These are phyloP conservation scores for Pogonomyrmex californicus DNA, from an alignment of 1,140 invertebrate species.

Conservation along the genomic window DNA sequence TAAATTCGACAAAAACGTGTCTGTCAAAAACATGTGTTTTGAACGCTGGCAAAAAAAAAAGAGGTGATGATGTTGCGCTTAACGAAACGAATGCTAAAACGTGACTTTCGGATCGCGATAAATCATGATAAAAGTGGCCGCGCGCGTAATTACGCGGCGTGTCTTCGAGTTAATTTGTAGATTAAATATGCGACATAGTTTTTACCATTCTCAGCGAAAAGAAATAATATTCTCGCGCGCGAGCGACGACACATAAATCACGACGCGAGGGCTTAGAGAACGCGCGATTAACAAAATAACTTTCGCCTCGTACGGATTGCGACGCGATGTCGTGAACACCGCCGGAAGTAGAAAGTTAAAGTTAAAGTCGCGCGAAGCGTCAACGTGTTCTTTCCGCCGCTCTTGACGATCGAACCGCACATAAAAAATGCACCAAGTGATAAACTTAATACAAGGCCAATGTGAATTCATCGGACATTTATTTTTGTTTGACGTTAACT, in stretches of 20 bases:
- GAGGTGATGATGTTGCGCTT: not conserved
- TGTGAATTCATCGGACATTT: constrained; percentile 4
- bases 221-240: constrained; percentile 62
- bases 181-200: constrained; percentile 44
- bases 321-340: not conserved
- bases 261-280: not conserved
- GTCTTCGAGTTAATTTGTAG: constrained; percentile 50
- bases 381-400: not conserved
- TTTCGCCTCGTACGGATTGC: not conserved
- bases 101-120: constrained; percentile 62
- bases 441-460: constrained; percentile 3
- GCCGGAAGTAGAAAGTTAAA: constrained; percentile 7
- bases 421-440: not conserved
- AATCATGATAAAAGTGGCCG: constrained; percentile 68
- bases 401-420: constrained; percentile 7
- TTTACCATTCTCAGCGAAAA: constrained; percentile 18
- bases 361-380: not conserved
- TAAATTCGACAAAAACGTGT: not conserved
- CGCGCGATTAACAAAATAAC: constrained; percentile 36
- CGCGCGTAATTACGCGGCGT: constrained; percentile 53
- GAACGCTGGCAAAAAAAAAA: not conserved
- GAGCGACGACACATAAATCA: constrained; percentile 48
- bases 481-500: constrained; percentile 21
- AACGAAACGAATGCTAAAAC: constrained; percentile 44
- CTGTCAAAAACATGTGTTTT: not conserved